Conservation (phyloP, 2,797 vertebrate genomes). For the Esox lucius region DNA sequence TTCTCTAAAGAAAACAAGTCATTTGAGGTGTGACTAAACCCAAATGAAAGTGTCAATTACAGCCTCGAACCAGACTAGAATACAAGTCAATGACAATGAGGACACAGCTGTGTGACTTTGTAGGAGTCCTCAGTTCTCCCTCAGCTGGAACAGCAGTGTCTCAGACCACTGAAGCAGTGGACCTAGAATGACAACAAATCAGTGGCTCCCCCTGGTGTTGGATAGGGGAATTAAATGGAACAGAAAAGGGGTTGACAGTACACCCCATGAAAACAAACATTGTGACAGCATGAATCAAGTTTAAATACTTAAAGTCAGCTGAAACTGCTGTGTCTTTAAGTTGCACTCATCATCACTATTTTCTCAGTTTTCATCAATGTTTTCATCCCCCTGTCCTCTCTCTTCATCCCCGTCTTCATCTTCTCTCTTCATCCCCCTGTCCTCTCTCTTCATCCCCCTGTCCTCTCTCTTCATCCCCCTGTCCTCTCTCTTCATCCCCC, state of each 20-base stretch:
- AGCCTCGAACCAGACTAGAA: background rate
- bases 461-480: too few relatives aligned
- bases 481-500: too few relatives aligned
- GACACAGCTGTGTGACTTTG: background rate
- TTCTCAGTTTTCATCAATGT: too few relatives aligned
- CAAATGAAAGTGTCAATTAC: conserved; percentile 5
- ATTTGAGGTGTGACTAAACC: background rate
- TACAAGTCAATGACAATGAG: conserved; percentile 10
- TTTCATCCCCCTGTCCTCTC: too few relatives aligned
- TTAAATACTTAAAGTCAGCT: background rate
- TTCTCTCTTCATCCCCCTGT: too few relatives aligned
- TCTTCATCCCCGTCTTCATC: too few relatives aligned
- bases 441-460: too few relatives aligned
- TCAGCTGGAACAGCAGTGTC: conserved; percentile 11
- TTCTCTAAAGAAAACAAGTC: background rate
- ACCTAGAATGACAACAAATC: background rate
- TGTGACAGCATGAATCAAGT: background rate
- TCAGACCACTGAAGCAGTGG: background rate
- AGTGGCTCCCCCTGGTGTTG: conserved; percentile 51
- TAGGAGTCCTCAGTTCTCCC: conserved; percentile 15
- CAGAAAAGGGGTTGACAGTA: background rate
- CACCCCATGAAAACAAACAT: background rate
- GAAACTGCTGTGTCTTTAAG: background rate
- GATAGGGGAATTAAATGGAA: background rate
- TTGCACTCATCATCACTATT: conserved; percentile 7